Conservation (phyloP, 2,888 invertebrate species). For the Eupithecia exiguata region DNA sequence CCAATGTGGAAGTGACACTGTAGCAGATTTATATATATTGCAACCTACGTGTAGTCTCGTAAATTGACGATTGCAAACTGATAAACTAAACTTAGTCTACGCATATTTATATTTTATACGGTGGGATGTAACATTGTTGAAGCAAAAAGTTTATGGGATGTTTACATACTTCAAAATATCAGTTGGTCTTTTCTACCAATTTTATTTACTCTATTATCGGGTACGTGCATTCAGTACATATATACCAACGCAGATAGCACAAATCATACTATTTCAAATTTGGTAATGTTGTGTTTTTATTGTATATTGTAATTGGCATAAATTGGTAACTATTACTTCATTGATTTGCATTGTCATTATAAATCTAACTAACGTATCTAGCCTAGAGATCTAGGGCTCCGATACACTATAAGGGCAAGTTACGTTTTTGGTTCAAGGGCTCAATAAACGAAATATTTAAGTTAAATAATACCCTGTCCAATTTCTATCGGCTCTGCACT, state of each 20-base stretch:
- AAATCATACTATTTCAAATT: neutral
- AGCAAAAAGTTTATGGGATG: neutral
- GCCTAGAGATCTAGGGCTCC: neutral
- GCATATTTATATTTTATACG: neutral
- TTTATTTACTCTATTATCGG: neutral
- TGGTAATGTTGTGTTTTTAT: neutral
- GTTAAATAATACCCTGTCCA: neutral
- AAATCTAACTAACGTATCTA: neutral
- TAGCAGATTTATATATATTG: conserved; percentile 12
- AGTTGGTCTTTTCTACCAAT: neutral
- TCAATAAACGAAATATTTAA: neutral
- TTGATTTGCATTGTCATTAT: neutral
- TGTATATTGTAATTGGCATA: neutral
- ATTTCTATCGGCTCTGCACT: neutral
- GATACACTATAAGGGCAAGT: neutral
- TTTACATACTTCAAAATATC: conserved; percentile 2
- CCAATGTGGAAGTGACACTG: conserved; percentile 17
- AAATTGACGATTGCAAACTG: conserved; percentile 9
- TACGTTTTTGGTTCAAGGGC: neutral
- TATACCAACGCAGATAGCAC: neutral
- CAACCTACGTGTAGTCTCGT: conserved; percentile 27
- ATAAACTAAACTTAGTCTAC: conserved; percentile 8
- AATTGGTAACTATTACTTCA: neutral
- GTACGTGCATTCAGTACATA: neutral
- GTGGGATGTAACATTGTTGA: neutral